Conservation (phyloP, 1,140 invertebrate species). For the Drosophila willistoni region DNA sequence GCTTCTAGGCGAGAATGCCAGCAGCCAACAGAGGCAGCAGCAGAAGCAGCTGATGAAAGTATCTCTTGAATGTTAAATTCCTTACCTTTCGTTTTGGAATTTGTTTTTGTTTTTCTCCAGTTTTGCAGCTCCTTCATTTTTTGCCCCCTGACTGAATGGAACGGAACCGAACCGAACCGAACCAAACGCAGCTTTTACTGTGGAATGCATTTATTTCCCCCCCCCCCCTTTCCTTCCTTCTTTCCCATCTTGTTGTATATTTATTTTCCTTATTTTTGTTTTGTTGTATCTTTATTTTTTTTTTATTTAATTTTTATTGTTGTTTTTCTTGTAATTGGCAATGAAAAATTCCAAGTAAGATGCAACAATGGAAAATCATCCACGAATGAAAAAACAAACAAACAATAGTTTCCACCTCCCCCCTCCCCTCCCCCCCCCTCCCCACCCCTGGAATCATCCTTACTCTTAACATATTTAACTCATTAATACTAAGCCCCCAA, state of each 20-base stretch:
- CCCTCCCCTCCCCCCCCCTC: neutral
- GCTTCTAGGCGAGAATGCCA: conserved; percentile 43
- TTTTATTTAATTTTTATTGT: conserved; percentile 19
- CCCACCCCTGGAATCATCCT: neutral
- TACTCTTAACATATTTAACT: neutral
- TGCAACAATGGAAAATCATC: conserved; percentile 39
- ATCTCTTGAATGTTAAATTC: conserved; percentile 59
- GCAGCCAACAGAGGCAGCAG: neutral
- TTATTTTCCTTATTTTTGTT: conserved; percentile 15
- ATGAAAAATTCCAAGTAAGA: conserved; percentile 60
- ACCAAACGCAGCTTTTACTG: conserved; percentile 31
- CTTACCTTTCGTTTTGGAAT: conserved; percentile 62
- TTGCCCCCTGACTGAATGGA: neutral
- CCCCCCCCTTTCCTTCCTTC: neutral
- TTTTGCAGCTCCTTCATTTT: conserved; percentile 10
- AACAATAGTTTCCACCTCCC: neutral
- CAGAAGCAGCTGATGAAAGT: conserved; percentile 52
- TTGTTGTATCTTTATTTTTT: conserved; percentile 8
- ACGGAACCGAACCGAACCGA: conserved; percentile 4
- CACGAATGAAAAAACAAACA: conserved; percentile 23
- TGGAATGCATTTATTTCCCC: conserved; percentile 50
- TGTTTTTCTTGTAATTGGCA: conserved; percentile 52
- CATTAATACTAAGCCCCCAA: neutral
- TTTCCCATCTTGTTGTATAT: conserved; percentile 11
- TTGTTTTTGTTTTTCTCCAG: conserved; percentile 32